Evolutionary conservation across 2,888 invertebrate genomes (phyloP).

Genomic region (Stomorhina lunata): DNA sequence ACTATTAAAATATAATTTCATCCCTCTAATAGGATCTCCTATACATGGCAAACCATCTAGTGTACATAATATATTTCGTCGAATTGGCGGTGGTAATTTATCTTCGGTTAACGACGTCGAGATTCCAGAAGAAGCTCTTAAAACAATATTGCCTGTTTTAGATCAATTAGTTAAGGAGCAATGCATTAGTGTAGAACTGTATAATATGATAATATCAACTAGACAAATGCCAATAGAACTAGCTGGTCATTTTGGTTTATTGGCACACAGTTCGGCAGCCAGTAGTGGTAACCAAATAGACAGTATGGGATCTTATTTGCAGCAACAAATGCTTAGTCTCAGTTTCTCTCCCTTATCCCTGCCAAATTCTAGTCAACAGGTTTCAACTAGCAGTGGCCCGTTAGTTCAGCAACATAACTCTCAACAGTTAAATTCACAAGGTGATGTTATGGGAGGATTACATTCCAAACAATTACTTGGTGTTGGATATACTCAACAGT

Average conservation of each 20-base stretch:
- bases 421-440: slow-evolving; percentile 50
- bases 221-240: slow-evolving; percentile 81
- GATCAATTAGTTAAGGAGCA: slow-evolving; percentile 80
- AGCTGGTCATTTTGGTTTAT: slow-evolving; percentile 82
- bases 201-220: slow-evolving; percentile 79
- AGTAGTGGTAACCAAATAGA: slow-evolving; percentile 76
- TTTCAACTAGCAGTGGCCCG: slow-evolving; percentile 68
- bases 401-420: slow-evolving; percentile 71
- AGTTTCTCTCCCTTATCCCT: slow-evolving; percentile 77
- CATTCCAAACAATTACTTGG: slow-evolving; percentile 64
- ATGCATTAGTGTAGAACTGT: slow-evolving; percentile 78
- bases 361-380: slow-evolving; percentile 66
- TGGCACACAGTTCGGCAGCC: slow-evolving; percentile 80
- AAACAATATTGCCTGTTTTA: slow-evolving; percentile 80
- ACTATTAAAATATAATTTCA: neutral
- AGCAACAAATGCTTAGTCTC: slow-evolving; percentile 76
- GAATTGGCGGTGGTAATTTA: slow-evolving; percentile 61
- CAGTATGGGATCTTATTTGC: slow-evolving; percentile 67
- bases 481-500: slow-evolving; percentile 67
- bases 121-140: slow-evolving; percentile 80
- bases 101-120: slow-evolving; percentile 74
- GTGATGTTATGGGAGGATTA: slow-evolving; percentile 30
- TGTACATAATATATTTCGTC: slow-evolving; percentile 72
- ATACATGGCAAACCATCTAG: slow-evolving; percentile 81
- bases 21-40: slow-evolving; percentile 85